Conservation (phyloP, 2,888 invertebrate genomes). For the Luperina testacea region DNA sequence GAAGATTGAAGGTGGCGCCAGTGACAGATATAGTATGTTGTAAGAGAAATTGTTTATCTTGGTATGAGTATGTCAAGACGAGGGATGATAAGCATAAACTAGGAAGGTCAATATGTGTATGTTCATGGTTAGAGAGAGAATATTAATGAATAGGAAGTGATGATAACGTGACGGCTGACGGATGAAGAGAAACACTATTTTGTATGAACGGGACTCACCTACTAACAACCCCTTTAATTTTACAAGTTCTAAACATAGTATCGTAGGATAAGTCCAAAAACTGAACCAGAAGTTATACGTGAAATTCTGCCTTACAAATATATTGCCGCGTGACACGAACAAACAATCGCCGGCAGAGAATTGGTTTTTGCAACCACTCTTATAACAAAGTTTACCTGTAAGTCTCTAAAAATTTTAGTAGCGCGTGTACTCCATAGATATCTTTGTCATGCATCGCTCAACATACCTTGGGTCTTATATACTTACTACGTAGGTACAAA, state of each 20-base stretch:
- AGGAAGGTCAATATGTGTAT: neutral
- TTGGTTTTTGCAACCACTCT: slow-evolving; percentile 1
- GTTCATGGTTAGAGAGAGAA: neutral
- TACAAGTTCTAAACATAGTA: neutral
- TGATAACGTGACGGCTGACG: neutral
- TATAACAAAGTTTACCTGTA: neutral
- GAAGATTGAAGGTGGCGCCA: neutral
- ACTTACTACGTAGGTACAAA: slow-evolving; percentile 82
- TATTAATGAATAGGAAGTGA: neutral
- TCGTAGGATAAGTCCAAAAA: neutral
- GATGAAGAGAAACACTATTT: neutral
- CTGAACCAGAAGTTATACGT: neutral
- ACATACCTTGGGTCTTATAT: slow-evolving; percentile 85
- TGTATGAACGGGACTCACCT: neutral
- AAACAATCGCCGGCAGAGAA: neutral
- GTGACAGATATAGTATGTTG: neutral
- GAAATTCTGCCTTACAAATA: neutral
- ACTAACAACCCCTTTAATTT: neutral
- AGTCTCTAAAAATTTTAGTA: slow-evolving; percentile 29
- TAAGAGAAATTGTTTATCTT: neutral
- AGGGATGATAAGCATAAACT: neutral
- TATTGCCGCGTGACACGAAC: neutral
- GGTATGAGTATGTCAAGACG: neutral
- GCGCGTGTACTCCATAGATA: slow-evolving; percentile 67
- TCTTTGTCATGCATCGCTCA: slow-evolving; percentile 75